These are phyloP conservation scores for Pharmacophagus antenor DNA, from an alignment of 2,888 invertebrate genomes.

Conservation along the genomic window DNA sequence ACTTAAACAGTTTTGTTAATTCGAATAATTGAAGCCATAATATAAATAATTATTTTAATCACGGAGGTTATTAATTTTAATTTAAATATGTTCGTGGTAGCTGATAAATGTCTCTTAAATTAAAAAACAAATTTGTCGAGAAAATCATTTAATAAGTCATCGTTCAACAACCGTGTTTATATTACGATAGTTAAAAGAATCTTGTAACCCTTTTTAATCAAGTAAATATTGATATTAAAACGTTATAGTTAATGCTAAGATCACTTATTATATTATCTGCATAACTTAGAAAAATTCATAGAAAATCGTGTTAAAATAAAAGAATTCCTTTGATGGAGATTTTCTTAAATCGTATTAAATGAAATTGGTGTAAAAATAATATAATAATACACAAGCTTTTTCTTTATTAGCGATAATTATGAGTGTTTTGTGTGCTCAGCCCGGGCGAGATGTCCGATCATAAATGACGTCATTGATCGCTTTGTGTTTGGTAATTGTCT, in stretches of 20 bases:
- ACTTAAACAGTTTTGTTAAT: conserved; percentile 2
- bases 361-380: no score
- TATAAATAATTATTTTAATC: background rate
- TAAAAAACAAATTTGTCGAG: background rate
- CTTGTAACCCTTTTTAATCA: no score
- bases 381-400: no score
- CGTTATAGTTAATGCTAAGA: no score
- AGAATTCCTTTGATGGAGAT: no score
- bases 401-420: conserved; percentile 23
- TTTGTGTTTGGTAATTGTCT: conserved; percentile 22
- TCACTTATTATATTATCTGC: no score
- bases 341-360: no score
- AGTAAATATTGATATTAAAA: no score
- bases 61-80: background rate
- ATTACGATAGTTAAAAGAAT: no score
- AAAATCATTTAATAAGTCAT: background rate
- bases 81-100: background rate
- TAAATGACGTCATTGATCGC: conserved; percentile 25
- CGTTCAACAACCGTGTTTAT: background rate
- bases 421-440: conserved; percentile 20
- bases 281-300: no score
- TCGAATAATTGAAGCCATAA: background rate
- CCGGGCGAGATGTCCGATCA: conserved; percentile 13
- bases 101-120: conserved; percentile 1
- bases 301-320: no score